Percentiles rank a stretch among this genome's conserved stretches.
Conservation (phyloP, 1,140 invertebrate species). For the Zaprionus nigranus region DNA sequence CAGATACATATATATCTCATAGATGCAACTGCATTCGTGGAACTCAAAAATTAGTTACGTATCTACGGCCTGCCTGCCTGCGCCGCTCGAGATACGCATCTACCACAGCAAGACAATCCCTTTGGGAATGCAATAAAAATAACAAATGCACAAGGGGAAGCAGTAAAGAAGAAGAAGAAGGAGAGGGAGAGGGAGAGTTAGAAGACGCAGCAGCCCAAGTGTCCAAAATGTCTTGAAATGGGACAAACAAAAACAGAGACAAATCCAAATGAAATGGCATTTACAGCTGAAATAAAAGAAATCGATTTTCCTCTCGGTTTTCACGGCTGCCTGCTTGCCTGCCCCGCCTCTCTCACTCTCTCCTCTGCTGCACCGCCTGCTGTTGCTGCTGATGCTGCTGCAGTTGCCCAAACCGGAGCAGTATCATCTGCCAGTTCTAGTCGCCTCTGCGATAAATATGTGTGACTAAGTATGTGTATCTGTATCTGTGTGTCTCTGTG, state of each 20-base stretch:
- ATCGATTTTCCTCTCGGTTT: slow-evolving; percentile 67
- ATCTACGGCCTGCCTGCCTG: slow-evolving; percentile 28
- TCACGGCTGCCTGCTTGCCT: slow-evolving; percentile 45
- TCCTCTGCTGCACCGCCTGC: slow-evolving; percentile 45
- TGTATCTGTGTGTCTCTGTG: slow-evolving; percentile 17
- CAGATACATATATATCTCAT: slow-evolving; percentile 10
- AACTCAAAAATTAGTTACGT: slow-evolving; percentile 74
- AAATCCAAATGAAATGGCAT: slow-evolving; percentile 75
- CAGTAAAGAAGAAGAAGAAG: background rate
- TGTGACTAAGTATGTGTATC: slow-evolving; percentile 14
- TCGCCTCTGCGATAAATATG: slow-evolving; percentile 25
- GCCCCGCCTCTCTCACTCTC: background rate
- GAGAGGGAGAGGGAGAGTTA: slow-evolving; percentile 26
- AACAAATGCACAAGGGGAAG: slow-evolving; percentile 36
- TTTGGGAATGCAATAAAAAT: slow-evolving; percentile 60
- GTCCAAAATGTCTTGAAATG: slow-evolving; percentile 74
- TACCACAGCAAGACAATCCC: slow-evolving; percentile 56
- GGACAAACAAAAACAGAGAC: slow-evolving; percentile 69
- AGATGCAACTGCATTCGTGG: slow-evolving; percentile 75
- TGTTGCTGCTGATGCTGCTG: slow-evolving; percentile 9
- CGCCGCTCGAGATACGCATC: slow-evolving; percentile 69
- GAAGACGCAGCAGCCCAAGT: slow-evolving; percentile 40
- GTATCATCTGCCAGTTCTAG: slow-evolving; percentile 64
- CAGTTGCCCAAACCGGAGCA: slow-evolving; percentile 64
- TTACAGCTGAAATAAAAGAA: slow-evolving; percentile 68